A percentile compares a stretch with the other conserved stretches of the same genome.
Conservation (phyloP, 2,113 vertebrate genomes). For the Poeciliopsis prolifica region DNA sequence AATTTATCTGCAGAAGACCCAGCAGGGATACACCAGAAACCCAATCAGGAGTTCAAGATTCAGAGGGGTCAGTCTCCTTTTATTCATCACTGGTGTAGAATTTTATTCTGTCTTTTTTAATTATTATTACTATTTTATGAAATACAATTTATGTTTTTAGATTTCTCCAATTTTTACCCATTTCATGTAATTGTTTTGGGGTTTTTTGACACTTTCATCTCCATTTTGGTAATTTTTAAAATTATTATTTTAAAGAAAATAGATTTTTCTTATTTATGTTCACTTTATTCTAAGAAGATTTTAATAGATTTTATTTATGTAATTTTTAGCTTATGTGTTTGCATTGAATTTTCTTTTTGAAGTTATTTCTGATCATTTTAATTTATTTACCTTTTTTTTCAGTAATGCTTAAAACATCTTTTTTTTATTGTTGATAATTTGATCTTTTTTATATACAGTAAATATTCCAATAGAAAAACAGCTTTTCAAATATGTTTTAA, state of each 20-base stretch:
- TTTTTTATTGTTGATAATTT: not conserved
- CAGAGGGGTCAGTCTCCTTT: conserved; percentile 49
- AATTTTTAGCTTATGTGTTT: too few species aligned
- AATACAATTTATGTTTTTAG: too few species aligned
- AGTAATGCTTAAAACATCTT: not conserved
- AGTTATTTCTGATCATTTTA: not conserved
- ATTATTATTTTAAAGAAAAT: too few species aligned
- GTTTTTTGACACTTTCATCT: not conserved
- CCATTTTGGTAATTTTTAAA: not conserved
- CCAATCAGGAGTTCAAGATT: conserved; percentile 33
- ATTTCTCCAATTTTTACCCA: too few species aligned
- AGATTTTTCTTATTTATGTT: not conserved
- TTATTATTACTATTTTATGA: too few species aligned
- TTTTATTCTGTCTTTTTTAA: not conserved
- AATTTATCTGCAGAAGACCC: conserved; percentile 87
- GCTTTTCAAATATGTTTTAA: too few species aligned
- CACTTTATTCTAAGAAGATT: not conserved
- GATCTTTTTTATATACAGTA: too few species aligned
- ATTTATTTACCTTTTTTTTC: not conserved
- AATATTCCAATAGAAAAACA: too few species aligned
- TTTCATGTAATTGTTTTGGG: too few species aligned
- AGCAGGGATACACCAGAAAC: conserved; percentile 82
- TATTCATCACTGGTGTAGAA: not conserved
- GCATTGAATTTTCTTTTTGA: not conserved
- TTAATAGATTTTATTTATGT: too few species aligned